Percentiles rank a stretch among this genome's conserved stretches.
These are phyloP conservation scores for Cotesia congregata DNA, from an alignment of 2,888 invertebrate species.

Conservation along the genomic window DNA sequence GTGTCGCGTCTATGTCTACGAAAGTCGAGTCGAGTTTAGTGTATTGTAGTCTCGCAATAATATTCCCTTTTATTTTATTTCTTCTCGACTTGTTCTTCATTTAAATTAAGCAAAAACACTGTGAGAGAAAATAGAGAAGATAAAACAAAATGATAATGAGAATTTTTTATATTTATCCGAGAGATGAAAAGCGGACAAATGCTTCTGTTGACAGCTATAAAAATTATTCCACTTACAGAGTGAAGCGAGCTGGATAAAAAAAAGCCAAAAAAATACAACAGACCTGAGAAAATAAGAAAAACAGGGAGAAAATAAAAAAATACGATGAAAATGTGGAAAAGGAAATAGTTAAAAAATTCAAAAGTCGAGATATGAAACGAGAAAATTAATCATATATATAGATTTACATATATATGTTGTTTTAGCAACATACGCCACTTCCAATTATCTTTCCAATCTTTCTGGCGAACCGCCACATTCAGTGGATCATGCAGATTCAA, in stretches of 20 bases:
- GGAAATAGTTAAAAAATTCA: constrained; percentile 22
- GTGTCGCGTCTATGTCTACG: not conserved
- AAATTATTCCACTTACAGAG: not conserved
- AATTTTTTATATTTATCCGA: constrained; percentile 15
- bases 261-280: constrained; percentile 23
- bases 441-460: constrained; percentile 58
- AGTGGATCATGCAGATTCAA: constrained; percentile 50
- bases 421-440: constrained; percentile 39
- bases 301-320: constrained; percentile 40
- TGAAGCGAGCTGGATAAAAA: not conserved
- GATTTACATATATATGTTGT: constrained; percentile 21
- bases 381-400: constrained; percentile 31
- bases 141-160: constrained; percentile 1
- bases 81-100: constrained; percentile 2
- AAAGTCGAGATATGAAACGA: constrained; percentile 17
- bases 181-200: not conserved
- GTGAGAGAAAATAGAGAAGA: not conserved
- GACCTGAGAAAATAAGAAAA: too few species aligned
- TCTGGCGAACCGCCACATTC: constrained; percentile 43
- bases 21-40: not conserved
- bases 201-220: constrained; percentile 1
- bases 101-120: not conserved
- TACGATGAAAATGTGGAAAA: constrained; percentile 36
- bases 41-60: constrained; percentile 42
- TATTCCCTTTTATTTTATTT: constrained; percentile 45